These are phyloP conservation scores for Actinernus sp. DNA, from an alignment of 92 coral and sea anemone species.

Conservation along the genomic window DNA sequence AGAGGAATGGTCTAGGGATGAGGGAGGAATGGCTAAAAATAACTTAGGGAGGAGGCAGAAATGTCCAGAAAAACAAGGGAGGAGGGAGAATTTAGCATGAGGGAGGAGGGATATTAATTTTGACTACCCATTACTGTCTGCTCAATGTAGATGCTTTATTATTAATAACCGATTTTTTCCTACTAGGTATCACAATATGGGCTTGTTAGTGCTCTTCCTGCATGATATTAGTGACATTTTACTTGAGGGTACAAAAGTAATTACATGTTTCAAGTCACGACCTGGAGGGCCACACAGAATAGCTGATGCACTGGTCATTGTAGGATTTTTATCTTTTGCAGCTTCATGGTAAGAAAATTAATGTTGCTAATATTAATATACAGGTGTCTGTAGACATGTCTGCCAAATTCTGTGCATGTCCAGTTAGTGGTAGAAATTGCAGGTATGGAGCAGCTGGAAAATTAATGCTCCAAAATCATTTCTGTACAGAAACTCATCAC, in stretches of 20 bases:
- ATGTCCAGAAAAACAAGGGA: too few species aligned
- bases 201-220: slow-evolving; percentile 83
- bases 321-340: slow-evolving; percentile 74
- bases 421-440: too few species aligned
- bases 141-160: too few species aligned
- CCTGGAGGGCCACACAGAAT: slow-evolving; percentile 63
- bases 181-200: slow-evolving; percentile 89
- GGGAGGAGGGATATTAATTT: too few species aligned
- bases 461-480: too few species aligned
- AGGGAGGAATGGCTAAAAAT: too few species aligned
- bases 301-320: slow-evolving; percentile 59
- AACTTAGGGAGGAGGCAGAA: too few species aligned
- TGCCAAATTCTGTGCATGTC: neutral
- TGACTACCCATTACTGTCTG: too few species aligned
- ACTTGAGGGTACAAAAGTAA: slow-evolving; percentile 86
- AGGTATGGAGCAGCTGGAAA: neutral
- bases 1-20: too few species aligned
- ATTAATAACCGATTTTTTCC: too few species aligned
- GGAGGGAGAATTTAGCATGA: too few species aligned
- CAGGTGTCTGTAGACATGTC: neutral
- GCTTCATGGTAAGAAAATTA: slow-evolving; percentile 72
- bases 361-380: neutral
- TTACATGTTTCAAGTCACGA: slow-evolving; percentile 80
- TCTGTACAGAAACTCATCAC: too few species aligned
- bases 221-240: slow-evolving; percentile 88